Evolutionary conservation across 2,797 vertebrate species (phyloP), one percentile per base, ranked within the genome.

Genomic region (Squalus acanthias): DNA sequence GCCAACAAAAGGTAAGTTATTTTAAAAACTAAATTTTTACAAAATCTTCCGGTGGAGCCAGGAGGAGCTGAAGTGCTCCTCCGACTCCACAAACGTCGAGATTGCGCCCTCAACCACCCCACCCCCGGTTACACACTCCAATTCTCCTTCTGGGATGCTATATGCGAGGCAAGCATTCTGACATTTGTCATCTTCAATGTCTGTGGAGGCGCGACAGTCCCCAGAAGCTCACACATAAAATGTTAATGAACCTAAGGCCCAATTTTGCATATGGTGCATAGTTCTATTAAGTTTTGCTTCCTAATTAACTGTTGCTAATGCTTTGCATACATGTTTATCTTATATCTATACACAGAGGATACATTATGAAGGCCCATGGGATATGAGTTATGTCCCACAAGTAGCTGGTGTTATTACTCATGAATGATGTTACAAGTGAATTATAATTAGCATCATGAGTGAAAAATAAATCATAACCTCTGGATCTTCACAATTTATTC

Each of bases 381-480:
- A 22, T 92, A 20, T 63, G 60, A 92, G 89, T 92, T 60, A 65
- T 92, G 89, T 92, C 26, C 57, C 60, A 92, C 24, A 92, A 7
- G 17, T 85, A 9, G 46, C 6, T 85, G 82, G 20, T 85, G 82
- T 22, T 85, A 24, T 50, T 60, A 63, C 60, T n/a, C 60, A 92
- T 39, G 88, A 91, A 33, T 91, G 89, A 92, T 63, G 60, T 39
- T 88, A 13, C 3, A 92, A 63, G 26, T 92, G 89, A 92, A n/a
- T 60, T 63, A 92, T 65, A 92, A 65, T 33, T 65, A 92, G 89
- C 33, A 20, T 65, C 22, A 63, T 92, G 53, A 92, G 13, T 92
- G 89, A n/a, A 92, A 65, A 33, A 65, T n/a, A 92, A 92, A 65
- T 92, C 57, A 92, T 92, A 65, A 63, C 63, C 60, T 89, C 24